Conservation (phyloP, 2,797 vertebrate genomes). For the Pseudomugil tenellus region DNA sequence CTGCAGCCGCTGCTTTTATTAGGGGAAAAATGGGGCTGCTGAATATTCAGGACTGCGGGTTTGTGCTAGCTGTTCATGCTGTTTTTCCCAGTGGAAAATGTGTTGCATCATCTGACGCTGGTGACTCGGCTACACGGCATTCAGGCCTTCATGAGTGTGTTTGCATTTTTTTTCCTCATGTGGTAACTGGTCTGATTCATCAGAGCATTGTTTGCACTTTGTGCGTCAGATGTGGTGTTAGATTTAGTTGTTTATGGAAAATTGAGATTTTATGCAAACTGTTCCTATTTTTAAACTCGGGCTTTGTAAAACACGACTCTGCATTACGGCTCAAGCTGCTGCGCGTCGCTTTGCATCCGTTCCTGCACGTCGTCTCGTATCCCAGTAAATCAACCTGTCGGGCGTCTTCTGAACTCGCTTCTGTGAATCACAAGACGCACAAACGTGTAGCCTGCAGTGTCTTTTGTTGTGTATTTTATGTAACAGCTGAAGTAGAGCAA, state of each 20-base stretch:
- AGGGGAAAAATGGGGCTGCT: conserved; percentile 58
- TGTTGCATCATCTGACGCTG: too few relatives aligned
- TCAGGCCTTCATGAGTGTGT: too few relatives aligned
- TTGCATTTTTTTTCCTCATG: too few relatives aligned
- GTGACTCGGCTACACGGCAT: too few relatives aligned
- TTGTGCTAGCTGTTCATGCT: conserved; percentile 10
- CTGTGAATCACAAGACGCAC: too few relatives aligned
- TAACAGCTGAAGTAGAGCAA: conserved; percentile 28
- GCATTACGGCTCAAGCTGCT: too few relatives aligned
- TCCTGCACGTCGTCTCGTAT: not conserved
- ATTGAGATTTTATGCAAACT: too few relatives aligned
- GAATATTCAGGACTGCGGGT: conserved; percentile 62
- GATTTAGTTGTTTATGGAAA: not conserved
- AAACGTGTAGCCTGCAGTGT: too few relatives aligned
- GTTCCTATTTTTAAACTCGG: too few relatives aligned
- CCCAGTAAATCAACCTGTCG: not conserved
- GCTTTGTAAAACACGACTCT: too few relatives aligned
- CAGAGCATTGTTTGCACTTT: too few relatives aligned
- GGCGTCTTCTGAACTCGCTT: not conserved
- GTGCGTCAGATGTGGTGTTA: not conserved
- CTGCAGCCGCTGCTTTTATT: conserved; percentile 52
- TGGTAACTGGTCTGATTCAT: too few relatives aligned
- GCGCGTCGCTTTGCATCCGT: conserved; percentile 16
- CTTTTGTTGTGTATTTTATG: conserved; percentile 29
- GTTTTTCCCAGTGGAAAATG: conserved; percentile 57